A percentile compares a stretch with the other conserved stretches of the same genome.
phyloP scores from a whole-genome alignment of 2,113 vertebrate species.

The Crotalus horridus region DNA sequence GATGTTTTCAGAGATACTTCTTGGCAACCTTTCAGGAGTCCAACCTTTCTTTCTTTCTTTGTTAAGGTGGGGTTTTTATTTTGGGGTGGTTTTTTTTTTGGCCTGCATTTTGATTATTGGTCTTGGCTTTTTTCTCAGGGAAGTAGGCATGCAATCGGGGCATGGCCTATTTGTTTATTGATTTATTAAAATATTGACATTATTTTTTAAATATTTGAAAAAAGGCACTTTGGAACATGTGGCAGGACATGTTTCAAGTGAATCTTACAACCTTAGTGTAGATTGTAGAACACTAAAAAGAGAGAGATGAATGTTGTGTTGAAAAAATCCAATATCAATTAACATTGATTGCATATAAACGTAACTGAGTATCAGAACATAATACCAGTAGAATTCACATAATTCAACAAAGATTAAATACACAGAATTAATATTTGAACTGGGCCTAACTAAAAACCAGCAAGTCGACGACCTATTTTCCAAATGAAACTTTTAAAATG shows the following conservation, averaged over 20 bases:
- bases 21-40: background rate
- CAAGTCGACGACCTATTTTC: background rate
- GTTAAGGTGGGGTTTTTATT: background rate
- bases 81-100: background rate
- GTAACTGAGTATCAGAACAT: background rate
- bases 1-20: background rate
- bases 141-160: background rate
- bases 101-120: background rate
- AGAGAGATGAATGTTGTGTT: background rate
- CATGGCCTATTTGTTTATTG: background rate
- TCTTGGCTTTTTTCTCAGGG: background rate
- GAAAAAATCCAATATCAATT: background rate
- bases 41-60: background rate
- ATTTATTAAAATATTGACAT: background rate
- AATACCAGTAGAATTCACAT: background rate
- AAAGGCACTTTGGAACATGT: background rate
- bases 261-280: background rate
- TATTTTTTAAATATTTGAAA: background rate
- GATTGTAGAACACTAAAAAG: background rate
- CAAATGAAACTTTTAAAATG: background rate
- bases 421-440: background rate
- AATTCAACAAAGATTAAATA: background rate
- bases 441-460: background rate
- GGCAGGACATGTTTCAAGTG: background rate
- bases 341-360: background rate